Evolutionary conservation across 92 coral and sea anemone species (phyloP), one percentile per base, ranked within the genome.

Genomic region (Chrysogorgia sp.): DNA sequence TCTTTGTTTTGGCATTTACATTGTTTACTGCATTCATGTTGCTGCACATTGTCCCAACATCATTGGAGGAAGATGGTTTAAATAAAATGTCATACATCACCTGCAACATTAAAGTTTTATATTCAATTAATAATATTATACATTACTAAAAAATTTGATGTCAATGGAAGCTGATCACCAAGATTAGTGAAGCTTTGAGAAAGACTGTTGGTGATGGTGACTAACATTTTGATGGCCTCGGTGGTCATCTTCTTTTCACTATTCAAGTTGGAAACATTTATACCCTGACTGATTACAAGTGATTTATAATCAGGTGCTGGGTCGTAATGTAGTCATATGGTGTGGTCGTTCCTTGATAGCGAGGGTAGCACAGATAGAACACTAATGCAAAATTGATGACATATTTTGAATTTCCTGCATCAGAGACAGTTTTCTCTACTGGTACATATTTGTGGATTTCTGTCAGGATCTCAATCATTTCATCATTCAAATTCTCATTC

Each of bases 281-380:
- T n/a, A n/a, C n/a, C 84, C 48, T 76, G 84, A 31, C 77, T 23
- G 22, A 78, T 55, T 35, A 82, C 88, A 72, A 34, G 79, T 25
- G 31, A 21, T 24, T 79, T 50, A 63, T 89, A 90, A 2, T 88
- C 93, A 83, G 86, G 89, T 0, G 80, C 72, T 45, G 86, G 76
- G 32, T 83, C 90, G 40, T 72, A 56, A 48, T 65, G 60, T 23
- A 88, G n/a, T n/a, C n/a, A n/a, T 77, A 82, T 72, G 85, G 35
- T 90, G 79, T 31, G 90, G 85, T 47, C 90, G 60, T 74, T 86
- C 92, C 34, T 89, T 88, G 0, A 90, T 89, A 25, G 86, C 67
- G 52, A 85, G 85, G 67, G 85, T 88, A 7, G 88, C 88, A 34
- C 92, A 88, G 66, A 88, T 81, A 59, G 82, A 89, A 48, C 82